phyloP scores from a whole-genome alignment of 1,140 invertebrate genomes.

The Drosophila fuyamai region DNA sequence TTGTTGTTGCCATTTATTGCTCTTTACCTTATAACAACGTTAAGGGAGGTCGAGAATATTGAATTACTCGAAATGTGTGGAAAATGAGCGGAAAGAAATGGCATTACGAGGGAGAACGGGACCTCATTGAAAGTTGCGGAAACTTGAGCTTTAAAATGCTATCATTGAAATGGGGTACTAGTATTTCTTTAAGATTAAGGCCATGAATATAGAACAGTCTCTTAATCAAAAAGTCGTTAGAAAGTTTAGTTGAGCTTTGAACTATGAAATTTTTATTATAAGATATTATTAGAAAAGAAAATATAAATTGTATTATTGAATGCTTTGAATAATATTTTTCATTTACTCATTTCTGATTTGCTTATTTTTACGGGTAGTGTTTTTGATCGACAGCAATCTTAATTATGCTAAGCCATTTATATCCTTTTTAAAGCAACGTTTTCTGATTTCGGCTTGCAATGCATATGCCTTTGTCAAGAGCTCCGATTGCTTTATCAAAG shows the following conservation, averaged over 20 bases:
- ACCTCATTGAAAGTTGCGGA: slow-evolving; percentile 21
- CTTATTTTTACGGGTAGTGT: too few relatives aligned
- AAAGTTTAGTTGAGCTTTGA: background rate
- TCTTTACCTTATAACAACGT: slow-evolving; percentile 53
- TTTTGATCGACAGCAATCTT: too few relatives aligned
- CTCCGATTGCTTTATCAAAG: too few relatives aligned
- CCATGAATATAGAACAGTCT: background rate
- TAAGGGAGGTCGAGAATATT: slow-evolving; percentile 42
- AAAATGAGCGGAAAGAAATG: slow-evolving; percentile 45
- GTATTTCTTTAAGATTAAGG: background rate
- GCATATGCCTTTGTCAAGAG: too few relatives aligned
- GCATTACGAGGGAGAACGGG: slow-evolving; percentile 13
- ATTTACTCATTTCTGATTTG: too few relatives aligned
- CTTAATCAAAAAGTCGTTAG: background rate
- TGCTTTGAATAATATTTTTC: too few relatives aligned
- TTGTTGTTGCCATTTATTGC: slow-evolving; percentile 31
- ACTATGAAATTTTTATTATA: background rate
- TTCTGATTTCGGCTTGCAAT: too few relatives aligned
- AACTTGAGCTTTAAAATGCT: slow-evolving; percentile 31
- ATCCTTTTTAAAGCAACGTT: too few relatives aligned
- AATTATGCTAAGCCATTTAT: too few relatives aligned
- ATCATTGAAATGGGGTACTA: slow-evolving; percentile 23
- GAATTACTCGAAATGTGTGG: slow-evolving; percentile 52
- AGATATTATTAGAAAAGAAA: too few relatives aligned
- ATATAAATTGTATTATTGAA: too few relatives aligned